Conservation (phyloP, 1,140 invertebrate genomes). For the Anastatus disparis region DNA sequence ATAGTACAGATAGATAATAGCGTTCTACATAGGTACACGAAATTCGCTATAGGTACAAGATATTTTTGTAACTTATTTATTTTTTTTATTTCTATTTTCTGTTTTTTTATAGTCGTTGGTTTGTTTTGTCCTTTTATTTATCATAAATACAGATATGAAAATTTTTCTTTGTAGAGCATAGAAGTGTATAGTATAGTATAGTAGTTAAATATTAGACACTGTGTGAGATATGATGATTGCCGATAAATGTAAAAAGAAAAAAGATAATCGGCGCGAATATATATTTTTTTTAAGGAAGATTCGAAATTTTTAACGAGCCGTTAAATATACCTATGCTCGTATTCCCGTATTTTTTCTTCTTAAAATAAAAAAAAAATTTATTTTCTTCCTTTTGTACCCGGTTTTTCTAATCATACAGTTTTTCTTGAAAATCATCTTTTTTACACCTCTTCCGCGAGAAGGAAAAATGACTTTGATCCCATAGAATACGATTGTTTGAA, state of each 20-base stretch:
- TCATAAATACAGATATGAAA: conserved; percentile 21
- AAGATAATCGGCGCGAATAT: conserved; percentile 23
- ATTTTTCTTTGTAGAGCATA: conserved; percentile 22
- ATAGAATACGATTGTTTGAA: conserved; percentile 57
- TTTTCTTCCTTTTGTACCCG: not conserved
- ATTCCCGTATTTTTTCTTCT: conserved; percentile 5
- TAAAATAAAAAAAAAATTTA: too few relatives aligned
- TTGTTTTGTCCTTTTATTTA: conserved; percentile 1
- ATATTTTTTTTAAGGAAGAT: conserved; percentile 1
- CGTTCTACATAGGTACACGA: conserved; percentile 52
- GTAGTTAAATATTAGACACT: conserved; percentile 37
- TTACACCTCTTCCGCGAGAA: conserved; percentile 31
- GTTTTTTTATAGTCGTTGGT: not conserved
- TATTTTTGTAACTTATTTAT: too few relatives aligned
- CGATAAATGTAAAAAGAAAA: conserved; percentile 29
- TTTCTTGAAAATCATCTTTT: conserved; percentile 17
- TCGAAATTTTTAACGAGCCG: not conserved
- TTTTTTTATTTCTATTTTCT: not conserved
- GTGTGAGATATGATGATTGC: conserved; percentile 38
- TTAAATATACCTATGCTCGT: conserved; percentile 2
- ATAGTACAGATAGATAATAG: conserved; percentile 52
- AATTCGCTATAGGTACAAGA: conserved; percentile 45
- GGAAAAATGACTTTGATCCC: conserved; percentile 57
- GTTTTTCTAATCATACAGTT: conserved; percentile 22
- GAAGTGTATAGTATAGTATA: conserved; percentile 30